Conservation (phyloP, 2,888 invertebrate species). For the Aphidoletes aphidimyza region DNA sequence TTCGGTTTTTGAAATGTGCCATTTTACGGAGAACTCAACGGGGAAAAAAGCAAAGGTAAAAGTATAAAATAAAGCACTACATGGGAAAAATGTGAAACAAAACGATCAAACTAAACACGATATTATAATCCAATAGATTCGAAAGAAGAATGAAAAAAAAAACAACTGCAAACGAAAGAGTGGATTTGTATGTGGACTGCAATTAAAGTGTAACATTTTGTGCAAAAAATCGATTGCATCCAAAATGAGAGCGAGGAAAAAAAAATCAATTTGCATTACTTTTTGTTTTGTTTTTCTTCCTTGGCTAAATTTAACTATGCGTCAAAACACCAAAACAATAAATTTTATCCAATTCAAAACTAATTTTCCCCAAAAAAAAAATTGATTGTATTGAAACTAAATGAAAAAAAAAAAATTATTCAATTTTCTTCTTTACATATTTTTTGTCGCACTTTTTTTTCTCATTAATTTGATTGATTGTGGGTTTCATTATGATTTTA, state of each 20-base stretch:
- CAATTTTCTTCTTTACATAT: not conserved
- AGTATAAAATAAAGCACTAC: not conserved
- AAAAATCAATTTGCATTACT: not conserved
- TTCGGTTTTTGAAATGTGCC: slow-evolving; percentile 14
- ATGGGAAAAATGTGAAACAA: not conserved
- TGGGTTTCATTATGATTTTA: slow-evolving; percentile 2
- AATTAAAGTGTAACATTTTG: slow-evolving; percentile 6
- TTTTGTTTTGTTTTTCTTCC: not conserved
- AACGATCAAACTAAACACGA: not conserved
- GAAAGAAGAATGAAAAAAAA: not conserved
- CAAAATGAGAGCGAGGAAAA: slow-evolving; percentile 20
- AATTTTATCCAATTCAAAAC: slow-evolving; percentile 31
- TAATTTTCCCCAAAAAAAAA: not conserved
- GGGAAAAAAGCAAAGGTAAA: not conserved
- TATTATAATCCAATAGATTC: not conserved
- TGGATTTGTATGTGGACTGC: no score
- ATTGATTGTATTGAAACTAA: not conserved
- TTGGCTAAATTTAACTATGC: slow-evolving; percentile 51
- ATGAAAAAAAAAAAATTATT: slow-evolving; percentile 33
- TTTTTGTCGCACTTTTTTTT: not conserved
- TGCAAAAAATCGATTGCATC: slow-evolving; percentile 4
- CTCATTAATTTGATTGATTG: slow-evolving; percentile 17
- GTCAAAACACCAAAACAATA: slow-evolving; percentile 31
- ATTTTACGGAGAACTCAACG: not conserved
- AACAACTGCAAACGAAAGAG: not conserved